Evolutionary conservation across 1,140 invertebrate genomes (phyloP), one percentile per base, ranked within the genome.

Genomic region (Lepidotrigona ventralis): DNA sequence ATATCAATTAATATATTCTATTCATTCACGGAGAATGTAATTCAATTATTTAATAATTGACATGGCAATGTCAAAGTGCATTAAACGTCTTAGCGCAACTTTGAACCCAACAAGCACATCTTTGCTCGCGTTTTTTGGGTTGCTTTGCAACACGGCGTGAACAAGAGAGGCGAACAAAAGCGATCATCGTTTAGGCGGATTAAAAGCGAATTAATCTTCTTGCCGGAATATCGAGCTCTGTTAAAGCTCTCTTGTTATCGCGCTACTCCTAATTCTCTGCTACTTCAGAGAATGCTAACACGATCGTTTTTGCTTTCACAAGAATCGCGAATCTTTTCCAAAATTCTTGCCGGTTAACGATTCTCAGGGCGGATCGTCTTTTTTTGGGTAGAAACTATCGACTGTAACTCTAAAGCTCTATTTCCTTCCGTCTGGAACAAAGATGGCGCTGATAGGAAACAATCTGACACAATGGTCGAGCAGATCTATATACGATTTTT

Each of bases 141-240:
- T 69, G 66, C 5, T 5, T 23, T 19, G 1, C 2, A 12, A 4
- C 21, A 21, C 6, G n/a, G 21, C 2, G n/a, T 23, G 54, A 54
- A 29, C 53, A 54, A 17, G 4, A 11, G 23, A 54, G n/a, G 71
- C 33, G 26, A 60, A 21, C 15, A 74, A 33, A 80, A 66, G n/a
- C 15, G 19, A 54, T 12, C 4, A 19, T 21, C 39, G 39, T 11
- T 4, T 5, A 8, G n/a, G 39, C 33, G 79, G 56, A 63, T 80
- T 33, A 60, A 53, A 73, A 73, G 26, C 39, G 54, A 80, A 80
- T 80, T 80, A 63, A 80, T 80, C 71, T 81, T 81, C 60, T 26
- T 29, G 56, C 19, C 15, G 12, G 46, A 74, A 66, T 53, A 81
- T 81, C 58, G n/a, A 81, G 51, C 29, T 73, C 19, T 15, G 14